Evolutionary conservation across 1,140 invertebrate species (phyloP).

Genomic region (Asbolus verrucosus): DNA sequence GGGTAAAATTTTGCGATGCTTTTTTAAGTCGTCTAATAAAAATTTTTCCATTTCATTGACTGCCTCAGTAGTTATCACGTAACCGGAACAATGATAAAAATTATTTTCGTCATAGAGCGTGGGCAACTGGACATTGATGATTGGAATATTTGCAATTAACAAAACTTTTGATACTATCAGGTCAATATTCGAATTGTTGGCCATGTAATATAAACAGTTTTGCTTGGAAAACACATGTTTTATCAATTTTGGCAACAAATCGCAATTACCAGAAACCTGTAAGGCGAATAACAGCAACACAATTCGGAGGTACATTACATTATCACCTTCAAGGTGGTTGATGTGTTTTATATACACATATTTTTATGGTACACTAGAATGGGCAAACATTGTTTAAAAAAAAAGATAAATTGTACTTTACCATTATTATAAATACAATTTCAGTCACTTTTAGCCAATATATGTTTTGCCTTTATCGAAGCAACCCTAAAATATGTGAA

Average conservation of each 20-base stretch:
- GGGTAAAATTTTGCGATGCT: constrained; percentile 4
- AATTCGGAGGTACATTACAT: too few species aligned
- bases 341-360: too few species aligned
- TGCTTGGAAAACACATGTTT: constrained; percentile 5
- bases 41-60: not conserved
- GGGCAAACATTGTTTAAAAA: too few species aligned
- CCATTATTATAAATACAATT: too few species aligned
- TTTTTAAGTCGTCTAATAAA: constrained; percentile 9
- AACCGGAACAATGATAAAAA: constrained; percentile 10
- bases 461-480: too few species aligned
- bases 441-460: too few species aligned
- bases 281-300: not conserved
- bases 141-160: not conserved
- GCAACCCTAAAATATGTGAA: too few species aligned
- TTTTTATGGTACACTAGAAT: too few species aligned
- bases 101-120: too few species aligned
- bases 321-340: too few species aligned
- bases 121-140: too few species aligned
- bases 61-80: constrained; percentile 6
- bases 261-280: not conserved
- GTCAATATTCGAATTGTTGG: constrained; percentile 9
- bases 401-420: too few species aligned
- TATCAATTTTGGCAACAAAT: not conserved
- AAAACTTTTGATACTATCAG: not conserved
- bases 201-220: constrained; percentile 17